Base-by-base conservation (phyloP, 2,113 vertebrate species). In the Apistogramma diplotaenia region DNA sequence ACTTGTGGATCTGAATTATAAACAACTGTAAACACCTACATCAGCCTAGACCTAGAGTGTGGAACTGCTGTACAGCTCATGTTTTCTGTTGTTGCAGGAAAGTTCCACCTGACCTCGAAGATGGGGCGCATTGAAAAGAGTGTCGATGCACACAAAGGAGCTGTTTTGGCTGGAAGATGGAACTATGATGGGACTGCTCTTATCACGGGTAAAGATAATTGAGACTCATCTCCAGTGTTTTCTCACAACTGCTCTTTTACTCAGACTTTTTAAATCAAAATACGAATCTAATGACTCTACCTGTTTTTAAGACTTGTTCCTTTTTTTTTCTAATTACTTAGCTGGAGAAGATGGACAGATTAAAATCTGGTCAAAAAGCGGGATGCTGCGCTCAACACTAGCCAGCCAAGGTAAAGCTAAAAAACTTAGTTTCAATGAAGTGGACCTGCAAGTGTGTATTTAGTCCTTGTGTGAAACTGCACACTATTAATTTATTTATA, bases 361-460 rank as follows among this genome's bases (percentile, higher is more conserved):
- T 83, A 99, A 99, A 95, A 98, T 99, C 90, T 99, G 98, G 98
- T 99, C 98, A 56, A 99, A 97, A 92, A 98, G 93, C 91, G 98
- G 98, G 54, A 99, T 99, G 98, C 94, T 99, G 81, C 96, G 98
- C 86, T 99, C 98, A 43, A 99, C 97, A 37, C 91, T 99, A 75
- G 96, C 95, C 83, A 98, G 96, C 83, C 97, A 98, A 96, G 98
- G 98, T 99, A 95, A 91, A 86, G 29, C 21, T 51, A 27, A 40
- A 59, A 85, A 58, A 2, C 13, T 78, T 21, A 27, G 23, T 5
- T n/a, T 65, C 23, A 29, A 37, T 62, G 9, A 72, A 40, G 23
- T 21, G 23, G 60, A 27, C 4, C 3, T 40, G 19, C 60, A 35
- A 33, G 55, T 78, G 18, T 15, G 4, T 54, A 29, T 74, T 4